Evolutionary conservation across 2,113 vertebrate genomes (phyloP), one percentile per base, ranked within the genome.

Genomic region (Rhabdornis inornatus): DNA sequence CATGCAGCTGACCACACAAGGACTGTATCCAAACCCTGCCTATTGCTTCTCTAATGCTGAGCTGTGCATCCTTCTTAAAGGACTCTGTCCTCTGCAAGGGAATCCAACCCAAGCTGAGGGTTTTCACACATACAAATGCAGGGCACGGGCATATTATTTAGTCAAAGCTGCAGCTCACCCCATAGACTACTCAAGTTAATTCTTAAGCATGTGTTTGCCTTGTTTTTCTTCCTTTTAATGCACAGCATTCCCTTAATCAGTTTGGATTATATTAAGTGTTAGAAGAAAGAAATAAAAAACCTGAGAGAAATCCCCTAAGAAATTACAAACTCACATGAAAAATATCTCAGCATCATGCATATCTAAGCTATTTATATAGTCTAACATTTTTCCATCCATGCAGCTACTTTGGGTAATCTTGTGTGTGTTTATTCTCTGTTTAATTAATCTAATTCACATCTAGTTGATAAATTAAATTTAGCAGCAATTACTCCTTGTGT

Each of bases 401-500:
- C 12, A 94, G 31, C 40, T 83, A 83, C 80, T 89, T 21, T 60
- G 69, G 24, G 56, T 91, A 84, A 91, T 81, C 60, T 65, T 83
- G 11, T 74, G 30, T 69, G 27, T 95, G 42, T 87, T 96, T 94
- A 63, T 89, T 89, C 74, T 64, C 64, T 49, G 17, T 72, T 93
- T 94, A 85, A 91, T 82, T 56, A 81, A 64, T 64, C 39, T 60
- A 92, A 91, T 92, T 89, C 56, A 78, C 65, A 92, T 30, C 60
- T 63, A 95, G 33, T 40, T 42, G n/a, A 76, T 71, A 79, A 52
- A 94, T 70, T 63, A 91, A 75, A 84, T 84, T 75, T 64, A 89
- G 56, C 35, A 60, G 89, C 44, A 84, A 64, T 84, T 90, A 87
- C 52, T 89, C 52, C 33, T 75, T 82, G 44, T 12, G 11, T 82